Conservation (phyloP, 2,797 vertebrate species). For the Prionace glauca region DNA sequence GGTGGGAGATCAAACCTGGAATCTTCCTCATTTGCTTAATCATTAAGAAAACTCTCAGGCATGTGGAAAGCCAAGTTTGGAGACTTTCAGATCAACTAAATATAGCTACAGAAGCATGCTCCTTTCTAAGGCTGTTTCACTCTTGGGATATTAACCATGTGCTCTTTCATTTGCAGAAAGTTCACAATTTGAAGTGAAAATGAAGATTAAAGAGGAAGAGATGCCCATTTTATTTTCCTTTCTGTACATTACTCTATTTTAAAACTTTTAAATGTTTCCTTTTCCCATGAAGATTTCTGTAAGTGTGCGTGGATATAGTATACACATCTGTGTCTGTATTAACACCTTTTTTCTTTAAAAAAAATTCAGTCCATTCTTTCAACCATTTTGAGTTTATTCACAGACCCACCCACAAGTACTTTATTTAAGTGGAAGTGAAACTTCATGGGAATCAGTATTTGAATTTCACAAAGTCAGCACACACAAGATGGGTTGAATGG, state of each 20-base stretch:
- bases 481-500: no score
- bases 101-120: neutral
- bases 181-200: neutral
- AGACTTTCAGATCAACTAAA: neutral
- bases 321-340: neutral
- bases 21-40: neutral
- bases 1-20: neutral
- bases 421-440: no score
- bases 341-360: neutral
- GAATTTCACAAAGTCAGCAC: no score
- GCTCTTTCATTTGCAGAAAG: constrained; percentile 18
- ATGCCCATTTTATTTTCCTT: neutral
- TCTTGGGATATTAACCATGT: neutral
- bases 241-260: neutral
- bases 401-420: neutral
- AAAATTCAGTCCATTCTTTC: neutral
- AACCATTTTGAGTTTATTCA: neutral
- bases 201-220: neutral
- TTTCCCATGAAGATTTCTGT: neutral
- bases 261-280: neutral
- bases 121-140: neutral
- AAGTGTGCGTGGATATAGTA: neutral
- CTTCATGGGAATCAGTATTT: no score
- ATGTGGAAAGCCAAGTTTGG: neutral
- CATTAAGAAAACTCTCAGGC: neutral